Evolutionary conservation across 2,888 invertebrate genomes (phyloP), one percentile per base, ranked within the genome.

Genomic region (Esperia sulphurella): DNA sequence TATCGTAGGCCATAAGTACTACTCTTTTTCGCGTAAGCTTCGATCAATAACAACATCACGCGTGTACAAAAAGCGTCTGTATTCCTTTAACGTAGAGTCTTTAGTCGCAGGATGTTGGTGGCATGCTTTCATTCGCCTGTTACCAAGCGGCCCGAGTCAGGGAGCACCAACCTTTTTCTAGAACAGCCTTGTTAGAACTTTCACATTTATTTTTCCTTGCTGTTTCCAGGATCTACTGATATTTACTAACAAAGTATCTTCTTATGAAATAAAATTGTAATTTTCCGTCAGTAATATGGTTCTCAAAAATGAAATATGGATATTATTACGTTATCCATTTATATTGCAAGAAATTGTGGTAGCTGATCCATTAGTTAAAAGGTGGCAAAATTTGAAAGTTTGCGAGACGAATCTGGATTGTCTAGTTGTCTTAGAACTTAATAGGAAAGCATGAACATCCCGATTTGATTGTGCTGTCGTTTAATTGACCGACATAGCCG

Each of bases 21-120:
- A 70, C 83, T 87, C 78, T 85, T 87, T 86, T 86, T 86, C 83
- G 82, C 82, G 71, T 76, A 75, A 82, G 83, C 71, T 79, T 61
- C 80, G 88, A 88, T 88, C 88, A 84, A 88, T 88, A 88, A 82
- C 73, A 70, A 59, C 47, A 48, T 31, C 5, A 0, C 5, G 0
- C 28, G 0, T 49, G 54, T 41, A n/a, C 2, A 0, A 61, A 68
- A 67, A 47, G 35, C 5, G 21, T 58, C 66, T 48, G 51, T 72
- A 65, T 3, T 0, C 0, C 0, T 0, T 0, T 1, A 0, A 0
- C 0, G 0, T 31, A 72, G 14, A 41, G 14, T 13, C 10, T 28
- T 41, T 30, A 14, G 14, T 74, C 3, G 42, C 8, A 37, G 61
- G 68, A 12, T 5, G 3, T 12, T 1, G 1, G 7, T 43, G 7